Base-by-base conservation (phyloP, 2,888 invertebrate species). In the Aleiodes alternator region DNA sequence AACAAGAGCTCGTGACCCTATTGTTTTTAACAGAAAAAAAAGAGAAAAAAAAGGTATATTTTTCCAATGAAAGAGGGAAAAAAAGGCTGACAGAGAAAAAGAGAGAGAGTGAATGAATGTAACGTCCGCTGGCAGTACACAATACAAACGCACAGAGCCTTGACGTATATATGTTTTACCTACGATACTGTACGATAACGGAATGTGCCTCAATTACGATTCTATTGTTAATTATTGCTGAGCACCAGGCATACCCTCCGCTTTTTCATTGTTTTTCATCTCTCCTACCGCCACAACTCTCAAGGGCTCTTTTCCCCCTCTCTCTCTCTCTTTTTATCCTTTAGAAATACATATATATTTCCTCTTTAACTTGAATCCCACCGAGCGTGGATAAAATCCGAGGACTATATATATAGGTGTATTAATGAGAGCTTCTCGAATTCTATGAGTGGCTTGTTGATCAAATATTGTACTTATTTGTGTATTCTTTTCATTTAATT, bases 151-250 rank as follows among this genome's bases (percentile, higher is more conserved):
- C 72, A 50, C 80, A 75, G 82, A 82, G 79, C 82, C 77, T 79
- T 80, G 80, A 80, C 78, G 68, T 73, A 68, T 73, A 68, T 53
- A 73, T 43, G 43, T 43, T 69, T 53, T 55, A 48, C 53, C 50
- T 68, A 68, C 23, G 23, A 23, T 51, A 68, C 50, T 23, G 9
- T 31, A 61, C 57, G 51, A 69, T 72, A 80, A 82, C 81, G 81
- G 84, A 84, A 82, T 84, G 68, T 51, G 80, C 81, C 82, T 84
- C 84, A 82, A 85, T 85, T 85, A 84, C 81, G 81, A 83, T 82
- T 83, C 81, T 80, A 84, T 84, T 85, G 84, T 85, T 85, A 85
- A 86, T 85, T 85, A 84, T 83, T 83, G 80, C 81, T 78, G 80
- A 81, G 80, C 79, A 79, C 79, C 80, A 79, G 79, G 77, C 68